Evolutionary conservation across 2,797 vertebrate genomes (phyloP).

Genomic region (Protosalanx chinensis): DNA sequence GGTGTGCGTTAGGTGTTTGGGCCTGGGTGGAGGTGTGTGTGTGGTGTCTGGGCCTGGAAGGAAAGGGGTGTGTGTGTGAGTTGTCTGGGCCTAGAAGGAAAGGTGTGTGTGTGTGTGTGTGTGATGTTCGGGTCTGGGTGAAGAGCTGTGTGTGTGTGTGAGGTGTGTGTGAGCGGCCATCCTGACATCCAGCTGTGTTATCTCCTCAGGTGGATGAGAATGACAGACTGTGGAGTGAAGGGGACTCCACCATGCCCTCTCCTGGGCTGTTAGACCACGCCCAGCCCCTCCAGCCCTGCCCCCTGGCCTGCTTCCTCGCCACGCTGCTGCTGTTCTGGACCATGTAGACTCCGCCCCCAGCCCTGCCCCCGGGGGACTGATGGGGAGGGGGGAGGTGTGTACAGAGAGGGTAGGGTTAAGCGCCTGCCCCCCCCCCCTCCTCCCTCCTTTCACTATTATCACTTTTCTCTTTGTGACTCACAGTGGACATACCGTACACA

Average conservation of each 20-base stretch:
- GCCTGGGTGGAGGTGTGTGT: too few relatives aligned
- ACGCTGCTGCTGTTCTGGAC: conserved; percentile 40
- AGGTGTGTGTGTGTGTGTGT: too few relatives aligned
- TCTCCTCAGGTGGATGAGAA: conserved; percentile 66
- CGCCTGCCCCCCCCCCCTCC: conserved; percentile 18
- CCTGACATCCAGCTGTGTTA: background rate
- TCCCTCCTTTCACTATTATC: conserved; percentile 49
- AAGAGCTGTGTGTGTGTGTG: too few relatives aligned
- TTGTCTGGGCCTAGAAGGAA: too few relatives aligned
- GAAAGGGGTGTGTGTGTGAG: too few relatives aligned
- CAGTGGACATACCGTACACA: conserved; percentile 46
- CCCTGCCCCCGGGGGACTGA: conserved; percentile 24
- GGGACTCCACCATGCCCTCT: conserved; percentile 74
- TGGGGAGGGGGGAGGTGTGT: conserved; percentile 37
- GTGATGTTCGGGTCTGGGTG: conserved; percentile 5
- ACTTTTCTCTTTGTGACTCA: conserved; percentile 54
- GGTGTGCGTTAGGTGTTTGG: too few relatives aligned
- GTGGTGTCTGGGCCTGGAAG: too few relatives aligned
- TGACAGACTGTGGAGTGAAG: conserved; percentile 73
- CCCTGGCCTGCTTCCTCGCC: conserved; percentile 50
- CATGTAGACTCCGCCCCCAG: conserved; percentile 35
- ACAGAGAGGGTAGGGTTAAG: conserved; percentile 38
- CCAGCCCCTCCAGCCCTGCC: conserved; percentile 29
- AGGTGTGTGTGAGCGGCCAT: background rate
- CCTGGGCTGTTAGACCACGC: conserved; percentile 70